These are phyloP conservation scores for Liodrosophila aerea DNA, from an alignment of 2,888 invertebrate genomes.

Conservation along the genomic window DNA sequence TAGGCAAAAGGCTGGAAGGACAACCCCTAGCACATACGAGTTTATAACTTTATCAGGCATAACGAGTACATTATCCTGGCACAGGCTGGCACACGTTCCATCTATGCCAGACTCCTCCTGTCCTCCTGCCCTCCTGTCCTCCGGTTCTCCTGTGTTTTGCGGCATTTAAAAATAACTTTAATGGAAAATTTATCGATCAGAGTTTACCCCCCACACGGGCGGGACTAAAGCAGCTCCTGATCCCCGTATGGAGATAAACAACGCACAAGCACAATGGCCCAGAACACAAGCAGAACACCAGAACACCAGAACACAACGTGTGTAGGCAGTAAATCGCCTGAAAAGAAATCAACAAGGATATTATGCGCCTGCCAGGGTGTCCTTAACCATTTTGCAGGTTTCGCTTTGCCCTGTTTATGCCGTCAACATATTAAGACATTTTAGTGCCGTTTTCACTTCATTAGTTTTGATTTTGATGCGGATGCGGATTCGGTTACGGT, in stretches of 20 bases:
- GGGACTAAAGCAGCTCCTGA: conserved; percentile 42
- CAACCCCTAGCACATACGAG: conserved; percentile 66
- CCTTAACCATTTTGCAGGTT: conserved; percentile 59
- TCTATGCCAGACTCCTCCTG: too few relatives aligned
- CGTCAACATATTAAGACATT: conserved; percentile 70
- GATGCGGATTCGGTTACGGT: conserved; percentile 13
- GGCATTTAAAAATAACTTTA: conserved; percentile 80
- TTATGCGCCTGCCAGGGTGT: conserved; percentile 37
- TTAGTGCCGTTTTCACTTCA: conserved; percentile 79
- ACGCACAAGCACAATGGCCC: conserved; percentile 63
- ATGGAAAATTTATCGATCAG: conserved; percentile 82
- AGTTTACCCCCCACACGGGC: conserved; percentile 13
- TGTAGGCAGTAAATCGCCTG: conserved; percentile 72
- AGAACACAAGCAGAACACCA: conserved; percentile 24
- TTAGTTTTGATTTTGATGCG: conserved; percentile 73
- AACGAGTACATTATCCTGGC: conserved; percentile 80
- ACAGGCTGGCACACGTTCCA: conserved; percentile 65
- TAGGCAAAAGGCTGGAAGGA: conserved; percentile 48
- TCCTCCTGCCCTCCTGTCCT: conserved; percentile 8
- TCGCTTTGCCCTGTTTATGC: conserved; percentile 30
- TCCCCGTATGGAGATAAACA: conserved; percentile 59
- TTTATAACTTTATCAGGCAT: conserved; percentile 80
- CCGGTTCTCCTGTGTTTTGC: conserved; percentile 63
- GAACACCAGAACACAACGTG: conserved; percentile 31
- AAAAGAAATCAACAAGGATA: conserved; percentile 77